Evolutionary conservation across 2,797 vertebrate species (phyloP).

Genomic region (Podarcis lilfordi): DNA sequence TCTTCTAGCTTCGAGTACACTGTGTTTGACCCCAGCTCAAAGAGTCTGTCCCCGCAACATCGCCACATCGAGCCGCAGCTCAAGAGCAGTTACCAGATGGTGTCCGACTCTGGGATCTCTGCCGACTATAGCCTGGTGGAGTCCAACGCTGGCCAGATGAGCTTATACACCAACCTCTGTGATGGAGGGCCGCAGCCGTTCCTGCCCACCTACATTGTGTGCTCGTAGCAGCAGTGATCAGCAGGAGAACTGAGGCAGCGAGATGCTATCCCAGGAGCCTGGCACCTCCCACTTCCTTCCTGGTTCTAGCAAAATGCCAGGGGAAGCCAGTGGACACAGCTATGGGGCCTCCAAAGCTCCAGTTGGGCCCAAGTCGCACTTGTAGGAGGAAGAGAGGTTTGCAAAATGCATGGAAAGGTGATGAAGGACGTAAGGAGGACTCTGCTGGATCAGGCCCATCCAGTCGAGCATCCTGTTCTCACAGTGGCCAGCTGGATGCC

Average conservation of each 20-base stretch:
- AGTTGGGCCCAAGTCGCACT: background rate
- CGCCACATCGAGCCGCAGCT: constrained; percentile 73
- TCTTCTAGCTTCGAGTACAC: constrained; percentile 76
- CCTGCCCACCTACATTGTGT: constrained; percentile 60
- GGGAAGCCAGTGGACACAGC: background rate
- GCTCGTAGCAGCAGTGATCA: constrained; percentile 47
- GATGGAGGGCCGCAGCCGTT: constrained; percentile 74
- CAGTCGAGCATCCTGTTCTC: no score
- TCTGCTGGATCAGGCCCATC: no score
- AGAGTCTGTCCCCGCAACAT: constrained; percentile 72
- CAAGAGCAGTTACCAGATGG: constrained; percentile 85
- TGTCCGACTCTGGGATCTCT: constrained; percentile 87
- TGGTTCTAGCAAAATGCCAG: background rate
- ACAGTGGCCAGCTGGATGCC: no score
- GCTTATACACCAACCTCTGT: constrained; percentile 80
- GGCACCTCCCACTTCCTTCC: background rate
- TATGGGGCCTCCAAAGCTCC: background rate
- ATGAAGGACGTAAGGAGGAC: no score
- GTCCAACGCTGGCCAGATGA: constrained; percentile 71
- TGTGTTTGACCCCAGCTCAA: constrained; percentile 69
- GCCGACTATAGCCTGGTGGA: constrained; percentile 84
- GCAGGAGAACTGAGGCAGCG: background rate
- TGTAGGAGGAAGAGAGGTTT: background rate
- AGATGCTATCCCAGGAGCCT: background rate
- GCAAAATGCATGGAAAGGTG: background rate